A percentile compares a stretch with the other conserved stretches of the same genome.
Evolutionary conservation across 2,888 invertebrate species (phyloP).

Genomic region (Drosophila gaucha): DNA sequence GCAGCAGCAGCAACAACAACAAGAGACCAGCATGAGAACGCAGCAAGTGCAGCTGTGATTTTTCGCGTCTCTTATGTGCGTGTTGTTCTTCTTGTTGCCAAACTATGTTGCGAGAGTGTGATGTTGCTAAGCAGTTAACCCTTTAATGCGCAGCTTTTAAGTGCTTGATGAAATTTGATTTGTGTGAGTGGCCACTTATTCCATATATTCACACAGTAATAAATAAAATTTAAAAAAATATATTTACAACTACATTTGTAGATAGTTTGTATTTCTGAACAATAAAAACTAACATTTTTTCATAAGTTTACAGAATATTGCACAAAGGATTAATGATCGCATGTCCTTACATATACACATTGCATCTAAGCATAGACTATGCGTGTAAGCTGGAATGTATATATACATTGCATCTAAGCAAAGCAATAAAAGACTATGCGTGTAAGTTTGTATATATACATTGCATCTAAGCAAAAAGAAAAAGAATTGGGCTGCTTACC

Average conservation of each 20-base stretch:
- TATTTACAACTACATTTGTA: no score
- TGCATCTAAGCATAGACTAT: background rate
- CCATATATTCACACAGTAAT: no score
- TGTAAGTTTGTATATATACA: background rate
- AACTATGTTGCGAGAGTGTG: slow-evolving; percentile 25
- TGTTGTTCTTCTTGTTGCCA: slow-evolving; percentile 3
- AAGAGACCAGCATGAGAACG: slow-evolving; percentile 24
- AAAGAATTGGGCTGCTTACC: slow-evolving; percentile 47
- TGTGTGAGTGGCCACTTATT: no score
- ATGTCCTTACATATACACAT: background rate
- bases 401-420: background rate
- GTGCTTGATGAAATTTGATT: background rate
- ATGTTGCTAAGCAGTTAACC: slow-evolving; percentile 43
- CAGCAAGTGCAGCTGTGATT: slow-evolving; percentile 49
- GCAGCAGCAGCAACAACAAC: slow-evolving; percentile 20
- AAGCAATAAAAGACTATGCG: background rate
- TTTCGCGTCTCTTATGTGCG: slow-evolving; percentile 9
- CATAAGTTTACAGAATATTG: background rate
- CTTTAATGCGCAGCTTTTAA: background rate
- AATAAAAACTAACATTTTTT: no score
- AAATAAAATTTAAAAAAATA: no score
- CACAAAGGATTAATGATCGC: background rate
- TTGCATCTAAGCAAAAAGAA: slow-evolving; percentile 16
- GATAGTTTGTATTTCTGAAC: no score
- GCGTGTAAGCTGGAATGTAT: background rate